Conservation (phyloP, 2,113 vertebrate species). For the Scalopus aquaticus region DNA sequence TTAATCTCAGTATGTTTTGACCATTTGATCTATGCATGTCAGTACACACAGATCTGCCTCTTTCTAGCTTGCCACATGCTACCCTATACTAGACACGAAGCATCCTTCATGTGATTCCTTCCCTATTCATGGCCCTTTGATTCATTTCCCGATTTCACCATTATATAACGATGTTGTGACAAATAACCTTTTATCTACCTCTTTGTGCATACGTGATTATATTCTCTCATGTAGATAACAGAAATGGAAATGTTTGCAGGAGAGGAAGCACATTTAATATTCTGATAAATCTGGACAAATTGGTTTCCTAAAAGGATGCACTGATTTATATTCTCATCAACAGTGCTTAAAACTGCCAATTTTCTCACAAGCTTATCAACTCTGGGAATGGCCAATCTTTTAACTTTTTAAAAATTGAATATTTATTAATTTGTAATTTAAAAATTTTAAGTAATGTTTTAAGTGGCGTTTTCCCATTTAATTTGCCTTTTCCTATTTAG, state of each 20-base stretch:
- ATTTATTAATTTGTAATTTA: no score
- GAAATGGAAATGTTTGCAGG: not conserved
- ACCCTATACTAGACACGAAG: not conserved
- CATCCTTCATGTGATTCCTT: not conserved
- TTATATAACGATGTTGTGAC: not conserved
- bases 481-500: slow-evolving; percentile 1
- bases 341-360: not conserved
- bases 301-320: not conserved
- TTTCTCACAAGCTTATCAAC: not conserved
- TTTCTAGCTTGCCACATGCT: not conserved
- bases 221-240: not conserved
- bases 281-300: not conserved
- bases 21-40: not conserved
- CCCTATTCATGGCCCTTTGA: not conserved
- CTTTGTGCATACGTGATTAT: not conserved
- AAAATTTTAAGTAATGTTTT: no score
- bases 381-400: not conserved
- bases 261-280: not conserved
- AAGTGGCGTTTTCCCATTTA: not conserved
- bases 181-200: not conserved
- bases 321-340: not conserved
- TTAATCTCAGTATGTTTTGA: not conserved
- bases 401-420: slow-evolving; percentile 1
- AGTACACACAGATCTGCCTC: not conserved
- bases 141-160: not conserved